phyloP scores from a whole-genome alignment of 1,140 invertebrate species.

The Brachionus calyciflorus region DNA sequence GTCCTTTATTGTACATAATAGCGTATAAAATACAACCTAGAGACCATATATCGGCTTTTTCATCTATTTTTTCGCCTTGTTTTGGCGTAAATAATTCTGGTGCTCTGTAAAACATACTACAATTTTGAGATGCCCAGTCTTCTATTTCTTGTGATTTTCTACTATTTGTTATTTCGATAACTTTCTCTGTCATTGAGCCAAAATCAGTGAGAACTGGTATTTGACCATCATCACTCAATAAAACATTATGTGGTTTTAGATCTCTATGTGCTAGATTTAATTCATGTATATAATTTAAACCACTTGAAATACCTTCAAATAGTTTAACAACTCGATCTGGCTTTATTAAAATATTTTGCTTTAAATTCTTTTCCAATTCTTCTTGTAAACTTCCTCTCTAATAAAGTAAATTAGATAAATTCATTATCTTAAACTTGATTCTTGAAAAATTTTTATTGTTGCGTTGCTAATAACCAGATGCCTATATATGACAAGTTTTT shows the following conservation, averaged over 20 bases:
- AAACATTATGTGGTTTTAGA: slow-evolving; percentile 36
- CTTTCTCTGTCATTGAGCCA: slow-evolving; percentile 3
- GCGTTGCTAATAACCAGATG: too few species aligned
- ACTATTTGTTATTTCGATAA: background rate
- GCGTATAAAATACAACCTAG: slow-evolving; percentile 76
- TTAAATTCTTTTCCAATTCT: background rate
- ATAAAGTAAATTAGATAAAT: background rate
- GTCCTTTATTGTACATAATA: slow-evolving; percentile 55
- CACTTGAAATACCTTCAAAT: background rate
- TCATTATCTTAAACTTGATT: too few species aligned
- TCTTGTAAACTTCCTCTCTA: slow-evolving; percentile 26
- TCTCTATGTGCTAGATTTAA: slow-evolving; percentile 25
- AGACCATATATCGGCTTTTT: slow-evolving; percentile 74
- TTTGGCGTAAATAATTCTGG: slow-evolving; percentile 17
- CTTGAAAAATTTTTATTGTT: too few species aligned
- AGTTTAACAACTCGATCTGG: slow-evolving; percentile 22
- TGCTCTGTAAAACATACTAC: slow-evolving; percentile 35
- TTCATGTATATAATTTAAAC: slow-evolving; percentile 25
- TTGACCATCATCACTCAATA: slow-evolving; percentile 17
- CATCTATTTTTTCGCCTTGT: background rate
- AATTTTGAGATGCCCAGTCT: slow-evolving; percentile 43
- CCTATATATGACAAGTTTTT: too few species aligned
- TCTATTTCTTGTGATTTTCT: slow-evolving; percentile 28
- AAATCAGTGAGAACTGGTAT: slow-evolving; percentile 29
- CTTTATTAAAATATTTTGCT: background rate